A percentile compares a stretch with the other conserved stretches of the same genome.
phyloP scores from a whole-genome alignment of 2,797 vertebrate species.

The Pseudochirops cupreus region DNA sequence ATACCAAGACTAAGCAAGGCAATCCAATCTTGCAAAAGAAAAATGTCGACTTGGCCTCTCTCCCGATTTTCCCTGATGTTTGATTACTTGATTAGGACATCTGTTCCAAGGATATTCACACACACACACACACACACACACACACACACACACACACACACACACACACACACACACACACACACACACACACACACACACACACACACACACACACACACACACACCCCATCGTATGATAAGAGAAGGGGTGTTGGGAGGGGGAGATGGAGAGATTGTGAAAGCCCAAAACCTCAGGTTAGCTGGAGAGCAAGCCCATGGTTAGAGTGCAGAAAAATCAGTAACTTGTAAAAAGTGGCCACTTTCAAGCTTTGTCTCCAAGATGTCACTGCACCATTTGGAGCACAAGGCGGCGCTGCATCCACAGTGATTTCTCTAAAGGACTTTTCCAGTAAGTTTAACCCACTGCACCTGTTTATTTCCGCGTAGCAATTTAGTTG shows the following conservation, averaged over 20 bases:
- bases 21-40: slow-evolving; percentile 7
- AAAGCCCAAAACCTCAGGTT: background rate
- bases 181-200: too few relatives aligned
- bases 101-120: background rate
- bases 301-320: background rate
- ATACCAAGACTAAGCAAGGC: background rate
- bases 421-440: slow-evolving; percentile 64
- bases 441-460: slow-evolving; percentile 11
- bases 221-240: background rate
- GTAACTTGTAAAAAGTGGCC: background rate
- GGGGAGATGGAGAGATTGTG: background rate
- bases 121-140: too few relatives aligned
- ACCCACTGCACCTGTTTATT: background rate
- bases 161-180: too few relatives aligned
- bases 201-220: too few relatives aligned
- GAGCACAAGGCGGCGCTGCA: slow-evolving; percentile 83
- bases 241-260: background rate
- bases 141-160: too few relatives aligned
- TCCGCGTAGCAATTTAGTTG: background rate
- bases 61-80: background rate
- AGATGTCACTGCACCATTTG: background rate
- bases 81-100: background rate
- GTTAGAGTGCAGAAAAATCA: background rate
- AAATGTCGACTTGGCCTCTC: background rate
- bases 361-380: background rate